These are phyloP conservation scores for Stigmatopora argus DNA, from an alignment of 2,113 vertebrate species.

Conservation along the genomic window DNA sequence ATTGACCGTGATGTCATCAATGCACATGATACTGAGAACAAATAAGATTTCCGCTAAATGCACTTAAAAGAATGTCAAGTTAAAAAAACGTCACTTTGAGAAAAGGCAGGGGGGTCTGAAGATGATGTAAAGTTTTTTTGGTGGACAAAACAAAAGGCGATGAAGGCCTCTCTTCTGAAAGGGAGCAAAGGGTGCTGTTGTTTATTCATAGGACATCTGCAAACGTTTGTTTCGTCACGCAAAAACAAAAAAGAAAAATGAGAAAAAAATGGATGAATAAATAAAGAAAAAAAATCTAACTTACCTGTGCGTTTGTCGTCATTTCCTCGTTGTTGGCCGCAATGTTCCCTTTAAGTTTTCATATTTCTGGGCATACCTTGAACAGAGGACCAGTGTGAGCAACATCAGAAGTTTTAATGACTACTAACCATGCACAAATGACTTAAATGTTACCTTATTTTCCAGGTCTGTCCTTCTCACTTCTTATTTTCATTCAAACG, in stretches of 20 bases:
- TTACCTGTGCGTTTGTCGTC: background rate
- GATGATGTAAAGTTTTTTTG: slow-evolving; percentile 59
- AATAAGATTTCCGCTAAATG: slow-evolving; percentile 61
- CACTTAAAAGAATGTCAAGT: slow-evolving; percentile 72
- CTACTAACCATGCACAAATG: too few relatives aligned
- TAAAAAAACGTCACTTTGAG: slow-evolving; percentile 52
- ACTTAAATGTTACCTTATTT: too few relatives aligned
- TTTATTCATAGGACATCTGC: slow-evolving; percentile 76
- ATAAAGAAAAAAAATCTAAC: slow-evolving; percentile 57
- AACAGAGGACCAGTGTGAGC: background rate
- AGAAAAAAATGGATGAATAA: slow-evolving; percentile 60
- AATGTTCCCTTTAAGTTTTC: background rate
- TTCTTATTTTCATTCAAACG: too few relatives aligned
- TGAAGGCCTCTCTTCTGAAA: slow-evolving; percentile 25
- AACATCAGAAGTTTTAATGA: too few relatives aligned
- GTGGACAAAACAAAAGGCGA: slow-evolving; percentile 34
- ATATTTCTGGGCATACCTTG: background rate
- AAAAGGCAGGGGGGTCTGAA: slow-evolving; percentile 49
- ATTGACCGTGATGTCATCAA: slow-evolving; percentile 63
- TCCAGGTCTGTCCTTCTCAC: too few relatives aligned
- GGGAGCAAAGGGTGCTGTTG: slow-evolving; percentile 61
- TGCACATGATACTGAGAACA: slow-evolving; percentile 54
- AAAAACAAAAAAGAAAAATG: slow-evolving; percentile 59
- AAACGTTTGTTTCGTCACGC: slow-evolving; percentile 76
- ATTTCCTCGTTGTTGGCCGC: background rate